A percentile compares a stretch with the other conserved stretches of the same genome.
phyloP scores from a whole-genome alignment of 1,140 invertebrate species.

The Drosophila ercepeae region DNA sequence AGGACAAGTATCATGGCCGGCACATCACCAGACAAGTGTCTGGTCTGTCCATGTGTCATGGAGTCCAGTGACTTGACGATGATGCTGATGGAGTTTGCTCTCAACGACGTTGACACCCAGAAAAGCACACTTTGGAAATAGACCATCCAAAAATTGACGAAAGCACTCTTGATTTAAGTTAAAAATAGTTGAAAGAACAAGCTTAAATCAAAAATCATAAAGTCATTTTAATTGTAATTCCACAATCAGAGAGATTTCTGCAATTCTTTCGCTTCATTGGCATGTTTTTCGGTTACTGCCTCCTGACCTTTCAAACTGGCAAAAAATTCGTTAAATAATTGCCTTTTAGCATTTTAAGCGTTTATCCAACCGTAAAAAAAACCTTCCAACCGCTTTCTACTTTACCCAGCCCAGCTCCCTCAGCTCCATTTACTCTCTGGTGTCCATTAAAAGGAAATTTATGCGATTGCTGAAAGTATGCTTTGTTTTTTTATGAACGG shows the following conservation, averaged over 20 bases:
- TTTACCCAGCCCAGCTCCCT: neutral
- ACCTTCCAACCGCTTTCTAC: neutral
- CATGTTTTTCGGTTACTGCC: constrained; percentile 14
- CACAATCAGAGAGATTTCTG: constrained; percentile 4
- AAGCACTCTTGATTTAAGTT: neutral
- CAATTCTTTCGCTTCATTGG: constrained; percentile 34
- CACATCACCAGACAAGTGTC: constrained; percentile 28
- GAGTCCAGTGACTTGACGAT: constrained; percentile 27
- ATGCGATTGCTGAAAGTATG: constrained; percentile 38
- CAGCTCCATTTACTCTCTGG: constrained; percentile 10
- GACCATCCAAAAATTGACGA: neutral
- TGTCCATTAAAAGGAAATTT: constrained; percentile 51
- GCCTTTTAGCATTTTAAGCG: constrained; percentile 50
- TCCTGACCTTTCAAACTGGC: constrained; percentile 1
- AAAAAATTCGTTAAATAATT: constrained; percentile 48
- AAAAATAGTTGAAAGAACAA: neutral
- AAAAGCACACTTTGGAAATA: neutral
- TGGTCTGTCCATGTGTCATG: constrained; percentile 32
- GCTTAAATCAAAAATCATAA: neutral
- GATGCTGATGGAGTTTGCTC: constrained; percentile 46
- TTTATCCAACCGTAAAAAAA: constrained; percentile 48
- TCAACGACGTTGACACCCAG: constrained; percentile 21
- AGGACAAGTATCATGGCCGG: constrained; percentile 8
- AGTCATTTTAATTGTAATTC: neutral
- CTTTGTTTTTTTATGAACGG: constrained; percentile 26